Evolutionary conservation across 2,888 invertebrate genomes (phyloP).

Genomic region (Synergus japonicus): DNA sequence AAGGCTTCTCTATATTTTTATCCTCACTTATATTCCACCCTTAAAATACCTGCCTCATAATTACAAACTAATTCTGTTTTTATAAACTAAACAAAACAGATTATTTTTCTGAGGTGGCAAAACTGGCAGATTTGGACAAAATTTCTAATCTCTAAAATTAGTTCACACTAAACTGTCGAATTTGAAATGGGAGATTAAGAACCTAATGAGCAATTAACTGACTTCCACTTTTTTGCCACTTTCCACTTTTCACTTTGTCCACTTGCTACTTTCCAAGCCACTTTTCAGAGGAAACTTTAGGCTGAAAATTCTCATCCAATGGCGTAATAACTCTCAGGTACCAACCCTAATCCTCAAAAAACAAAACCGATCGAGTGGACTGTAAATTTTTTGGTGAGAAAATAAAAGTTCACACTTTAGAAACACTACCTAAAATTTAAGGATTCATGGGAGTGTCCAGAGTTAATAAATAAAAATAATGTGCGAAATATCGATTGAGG

Average conservation of each 20-base stretch:
- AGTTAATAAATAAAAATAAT: slow-evolving; percentile 36
- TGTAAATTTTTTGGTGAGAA: slow-evolving; percentile 5
- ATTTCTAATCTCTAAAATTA: neutral
- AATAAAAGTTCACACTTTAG: slow-evolving; percentile 30
- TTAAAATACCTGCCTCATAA: neutral
- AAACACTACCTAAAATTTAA: slow-evolving; percentile 14
- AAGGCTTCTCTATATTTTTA: neutral
- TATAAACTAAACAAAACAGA: slow-evolving; percentile 2
- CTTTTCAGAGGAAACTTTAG: neutral
- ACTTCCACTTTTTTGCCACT: slow-evolving; percentile 16
- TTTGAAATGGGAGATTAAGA: neutral
- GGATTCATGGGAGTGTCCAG: slow-evolving; percentile 31
- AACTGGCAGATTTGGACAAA: neutral
- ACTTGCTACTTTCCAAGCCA: neutral
- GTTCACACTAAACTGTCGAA: slow-evolving; percentile 5
- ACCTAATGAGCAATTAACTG: slow-evolving; percentile 32
- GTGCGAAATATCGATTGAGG: slow-evolving; percentile 28
- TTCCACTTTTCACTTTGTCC: neutral
- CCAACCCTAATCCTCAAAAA: slow-evolving; percentile 34
- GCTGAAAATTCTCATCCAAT: slow-evolving; percentile 26
- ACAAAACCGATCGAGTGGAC: slow-evolving; percentile 18
- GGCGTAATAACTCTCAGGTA: slow-evolving; percentile 37
- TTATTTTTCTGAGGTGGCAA: slow-evolving; percentile 17
- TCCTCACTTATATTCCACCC: neutral
- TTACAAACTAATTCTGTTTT: neutral